Percentiles rank a stretch among this genome's conserved stretches.
These are phyloP conservation scores for Ramphastos sulfuratus DNA, from an alignment of 2,113 vertebrate species.

Conservation along the genomic window DNA sequence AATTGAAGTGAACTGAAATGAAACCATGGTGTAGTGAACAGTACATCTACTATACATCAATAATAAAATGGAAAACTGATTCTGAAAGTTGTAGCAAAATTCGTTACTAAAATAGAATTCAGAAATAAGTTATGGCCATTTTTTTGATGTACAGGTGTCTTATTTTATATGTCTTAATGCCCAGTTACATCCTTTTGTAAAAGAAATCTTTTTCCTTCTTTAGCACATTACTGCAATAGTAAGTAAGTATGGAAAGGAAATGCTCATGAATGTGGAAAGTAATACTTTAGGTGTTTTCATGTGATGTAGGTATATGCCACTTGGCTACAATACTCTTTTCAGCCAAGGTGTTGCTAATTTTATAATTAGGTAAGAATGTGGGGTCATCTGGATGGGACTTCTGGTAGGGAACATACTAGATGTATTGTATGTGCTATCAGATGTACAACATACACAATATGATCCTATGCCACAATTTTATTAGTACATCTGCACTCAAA, in stretches of 20 bases:
- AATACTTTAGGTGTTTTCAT: neutral
- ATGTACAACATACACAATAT: neutral
- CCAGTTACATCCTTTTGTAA: neutral
- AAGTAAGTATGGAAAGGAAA: neutral
- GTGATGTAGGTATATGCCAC: neutral
- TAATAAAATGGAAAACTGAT: neutral
- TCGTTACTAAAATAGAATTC: neutral
- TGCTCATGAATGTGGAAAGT: neutral
- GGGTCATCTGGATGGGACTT: neutral
- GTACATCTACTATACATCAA: neutral
- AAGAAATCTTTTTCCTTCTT: neutral
- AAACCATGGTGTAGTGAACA: neutral
- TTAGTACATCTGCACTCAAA: neutral
- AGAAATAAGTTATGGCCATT: neutral
- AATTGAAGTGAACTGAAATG: neutral
- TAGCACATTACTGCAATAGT: neutral
- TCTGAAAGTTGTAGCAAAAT: neutral
- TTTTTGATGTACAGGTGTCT: neutral
- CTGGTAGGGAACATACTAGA: neutral
- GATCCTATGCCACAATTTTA: neutral
- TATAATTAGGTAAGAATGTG: neutral
- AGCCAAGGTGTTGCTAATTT: neutral
- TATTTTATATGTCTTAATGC: neutral
- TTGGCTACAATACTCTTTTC: neutral
- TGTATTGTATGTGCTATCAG: neutral